Evolutionary conservation across 2,113 vertebrate species (phyloP).

Genomic region (Barbus barbus): DNA sequence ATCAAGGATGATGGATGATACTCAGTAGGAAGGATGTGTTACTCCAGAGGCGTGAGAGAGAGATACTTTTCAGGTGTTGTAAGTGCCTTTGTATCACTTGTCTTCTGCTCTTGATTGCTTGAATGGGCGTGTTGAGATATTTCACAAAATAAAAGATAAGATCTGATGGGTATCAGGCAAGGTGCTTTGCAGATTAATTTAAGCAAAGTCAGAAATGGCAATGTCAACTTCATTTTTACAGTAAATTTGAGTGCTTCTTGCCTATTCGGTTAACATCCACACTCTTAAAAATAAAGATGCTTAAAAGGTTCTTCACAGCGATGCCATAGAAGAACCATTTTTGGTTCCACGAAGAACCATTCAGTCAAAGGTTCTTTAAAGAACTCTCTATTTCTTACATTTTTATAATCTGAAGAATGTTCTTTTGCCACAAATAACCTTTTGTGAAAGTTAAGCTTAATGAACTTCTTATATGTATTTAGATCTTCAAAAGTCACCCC

Average conservation of each 20-base stretch:
- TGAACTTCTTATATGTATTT: no score
- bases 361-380: no score
- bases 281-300: no score
- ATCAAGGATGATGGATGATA: constrained; percentile 54
- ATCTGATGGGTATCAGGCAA: neutral
- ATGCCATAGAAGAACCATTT: no score
- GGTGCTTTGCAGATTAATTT: neutral
- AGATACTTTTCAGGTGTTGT: constrained; percentile 19
- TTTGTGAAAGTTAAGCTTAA: no score
- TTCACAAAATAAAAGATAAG: neutral
- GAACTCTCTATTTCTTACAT: no score
- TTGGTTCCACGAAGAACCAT: no score
- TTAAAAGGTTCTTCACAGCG: no score
- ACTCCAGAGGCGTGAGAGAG: neutral
- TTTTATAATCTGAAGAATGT: no score
- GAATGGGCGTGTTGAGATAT: neutral
- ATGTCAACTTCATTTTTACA: neutral
- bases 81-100: constrained; percentile 29
- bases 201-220: neutral
- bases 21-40: constrained; percentile 15
- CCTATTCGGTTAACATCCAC: no score
- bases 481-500: no score
- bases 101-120: constrained; percentile 25
- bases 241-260: neutral
- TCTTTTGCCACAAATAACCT: no score